Conservation (phyloP, 2,113 vertebrate genomes). For the Aspidoscelis tigris region DNA sequence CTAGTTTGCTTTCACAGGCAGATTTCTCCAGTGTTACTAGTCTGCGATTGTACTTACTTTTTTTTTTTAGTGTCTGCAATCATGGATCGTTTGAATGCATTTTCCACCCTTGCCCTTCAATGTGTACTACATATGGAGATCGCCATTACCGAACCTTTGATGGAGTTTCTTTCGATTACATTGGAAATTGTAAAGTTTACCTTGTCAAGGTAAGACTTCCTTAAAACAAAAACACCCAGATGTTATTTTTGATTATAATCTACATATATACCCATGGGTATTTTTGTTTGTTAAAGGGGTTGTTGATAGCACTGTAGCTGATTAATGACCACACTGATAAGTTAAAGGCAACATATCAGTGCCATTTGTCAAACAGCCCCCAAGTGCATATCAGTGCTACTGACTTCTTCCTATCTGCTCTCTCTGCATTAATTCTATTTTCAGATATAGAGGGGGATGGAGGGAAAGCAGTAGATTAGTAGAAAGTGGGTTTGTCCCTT, state of each 20-base stretch:
- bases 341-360: too few species aligned
- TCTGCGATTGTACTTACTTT: not conserved
- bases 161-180: constrained; percentile 90
- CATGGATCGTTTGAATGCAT: constrained; percentile 89
- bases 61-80: constrained; percentile 86
- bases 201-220: constrained; percentile 87
- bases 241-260: not conserved
- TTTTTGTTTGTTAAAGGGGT: too few species aligned
- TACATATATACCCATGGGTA: not conserved
- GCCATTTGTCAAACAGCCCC: too few species aligned
- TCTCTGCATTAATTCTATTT: not conserved
- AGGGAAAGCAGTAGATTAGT: not conserved
- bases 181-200: constrained; percentile 90
- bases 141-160: constrained; percentile 95
- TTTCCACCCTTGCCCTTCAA: constrained; percentile 90
- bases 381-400: too few species aligned
- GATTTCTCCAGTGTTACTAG: not conserved
- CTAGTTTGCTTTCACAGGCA: not conserved
- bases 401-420: not conserved
- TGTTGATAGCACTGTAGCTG: not conserved
- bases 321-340: not conserved
- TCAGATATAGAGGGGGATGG: not conserved
- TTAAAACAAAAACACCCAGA: not conserved
- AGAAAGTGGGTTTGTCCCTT: not conserved
- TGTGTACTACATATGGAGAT: constrained; percentile 92